These are phyloP conservation scores for Cataglyphis cursor DNA, from an alignment of 2,888 invertebrate species.

Conservation along the genomic window DNA sequence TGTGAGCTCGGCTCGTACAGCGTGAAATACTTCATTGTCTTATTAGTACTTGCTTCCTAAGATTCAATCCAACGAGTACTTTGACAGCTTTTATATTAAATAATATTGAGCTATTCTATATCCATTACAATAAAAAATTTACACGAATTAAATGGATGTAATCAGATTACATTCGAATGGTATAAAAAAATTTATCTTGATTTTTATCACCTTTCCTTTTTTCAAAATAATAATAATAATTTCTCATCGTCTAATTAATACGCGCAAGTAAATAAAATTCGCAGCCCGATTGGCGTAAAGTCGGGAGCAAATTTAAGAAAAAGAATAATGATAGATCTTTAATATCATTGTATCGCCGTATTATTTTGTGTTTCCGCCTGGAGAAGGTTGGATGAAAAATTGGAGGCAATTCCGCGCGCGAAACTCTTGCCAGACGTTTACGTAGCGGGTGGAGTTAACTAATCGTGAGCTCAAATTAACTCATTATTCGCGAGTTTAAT, in stretches of 20 bases:
- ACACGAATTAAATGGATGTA: background rate
- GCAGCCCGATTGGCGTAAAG: background rate
- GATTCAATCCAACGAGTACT: background rate
- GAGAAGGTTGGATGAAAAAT: conserved; percentile 22
- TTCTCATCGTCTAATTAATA: background rate
- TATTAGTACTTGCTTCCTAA: background rate
- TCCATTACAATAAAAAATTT: background rate
- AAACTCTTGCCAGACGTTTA: background rate
- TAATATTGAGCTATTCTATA: background rate
- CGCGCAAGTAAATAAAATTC: background rate
- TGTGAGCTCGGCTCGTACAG: background rate
- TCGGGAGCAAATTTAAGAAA: background rate
- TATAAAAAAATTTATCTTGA: too few species aligned
- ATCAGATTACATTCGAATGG: too few species aligned
- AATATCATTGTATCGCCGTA: background rate
- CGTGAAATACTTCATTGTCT: background rate
- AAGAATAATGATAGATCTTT: conserved; percentile 8
- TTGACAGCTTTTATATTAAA: background rate
- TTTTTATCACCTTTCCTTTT: too few species aligned
- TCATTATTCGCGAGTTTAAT: conserved; percentile 52
- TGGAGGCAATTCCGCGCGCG: background rate
- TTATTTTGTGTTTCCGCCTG: background rate
- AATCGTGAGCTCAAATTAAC: conserved; percentile 52
- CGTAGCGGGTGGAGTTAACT: conserved; percentile 33
- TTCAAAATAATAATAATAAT: background rate